Conservation (phyloP, 2,888 invertebrate species). For the Drosophila mettleri region DNA sequence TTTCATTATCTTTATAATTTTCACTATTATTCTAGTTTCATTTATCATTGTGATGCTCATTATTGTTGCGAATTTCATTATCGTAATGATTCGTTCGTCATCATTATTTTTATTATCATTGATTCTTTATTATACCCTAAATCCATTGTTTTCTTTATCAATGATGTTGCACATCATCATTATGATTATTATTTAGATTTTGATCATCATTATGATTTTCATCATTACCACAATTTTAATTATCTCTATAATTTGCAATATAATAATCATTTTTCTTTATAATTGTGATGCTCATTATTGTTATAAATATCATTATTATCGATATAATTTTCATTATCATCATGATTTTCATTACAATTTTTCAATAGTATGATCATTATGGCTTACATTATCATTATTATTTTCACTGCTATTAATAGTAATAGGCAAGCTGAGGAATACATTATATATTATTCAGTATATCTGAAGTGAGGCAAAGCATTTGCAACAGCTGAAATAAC, state of each 20-base stretch:
- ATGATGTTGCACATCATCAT: neutral
- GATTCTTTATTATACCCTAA: no score
- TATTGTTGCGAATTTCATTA: no score
- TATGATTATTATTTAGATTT: neutral
- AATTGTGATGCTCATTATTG: neutral
- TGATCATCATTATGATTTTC: neutral
- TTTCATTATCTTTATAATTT: neutral
- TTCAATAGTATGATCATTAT: no score
- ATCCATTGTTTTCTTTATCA: no score
- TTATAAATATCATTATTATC: neutral
- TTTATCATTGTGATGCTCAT: neutral
- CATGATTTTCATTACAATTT: neutral
- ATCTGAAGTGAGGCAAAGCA: neutral
- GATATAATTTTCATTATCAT: neutral
- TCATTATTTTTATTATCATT: neutral
- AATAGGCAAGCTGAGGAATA: no score
- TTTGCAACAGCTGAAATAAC: neutral
- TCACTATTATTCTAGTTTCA: neutral
- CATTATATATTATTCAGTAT: neutral
- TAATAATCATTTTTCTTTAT: no score
- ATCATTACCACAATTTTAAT: neutral
- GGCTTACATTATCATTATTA: neutral
- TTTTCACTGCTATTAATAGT: neutral
- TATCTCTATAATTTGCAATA: no score
- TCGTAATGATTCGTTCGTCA: neutral